phyloP scores from a whole-genome alignment of 2,888 invertebrate species.

The Ferdinandea cuprea region DNA sequence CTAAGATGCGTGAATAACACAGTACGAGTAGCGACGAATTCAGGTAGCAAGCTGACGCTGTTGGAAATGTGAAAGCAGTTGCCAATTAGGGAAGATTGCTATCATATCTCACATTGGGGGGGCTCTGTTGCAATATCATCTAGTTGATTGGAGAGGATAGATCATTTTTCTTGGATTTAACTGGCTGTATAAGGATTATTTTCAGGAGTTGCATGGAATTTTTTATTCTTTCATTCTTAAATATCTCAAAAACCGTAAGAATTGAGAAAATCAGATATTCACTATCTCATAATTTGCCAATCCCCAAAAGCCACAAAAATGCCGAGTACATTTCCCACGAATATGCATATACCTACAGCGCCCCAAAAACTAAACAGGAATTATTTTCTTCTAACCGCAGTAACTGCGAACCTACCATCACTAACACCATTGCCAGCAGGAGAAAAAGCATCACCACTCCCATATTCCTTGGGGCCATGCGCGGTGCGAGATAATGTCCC shows the following conservation, averaged over 20 bases:
- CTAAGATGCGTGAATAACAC: neutral
- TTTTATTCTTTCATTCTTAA: too few species aligned
- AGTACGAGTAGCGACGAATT: slow-evolving; percentile 20
- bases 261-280: too few species aligned
- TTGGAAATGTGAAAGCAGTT: slow-evolving; percentile 51
- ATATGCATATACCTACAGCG: neutral
- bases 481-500: too few species aligned
- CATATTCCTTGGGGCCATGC: slow-evolving; percentile 30
- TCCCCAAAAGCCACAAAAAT: slow-evolving; percentile 64
- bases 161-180: neutral
- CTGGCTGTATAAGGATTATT: slow-evolving; percentile 13
- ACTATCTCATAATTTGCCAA: slow-evolving; percentile 18
- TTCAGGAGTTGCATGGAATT: slow-evolving; percentile 41
- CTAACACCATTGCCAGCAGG: too few species aligned
- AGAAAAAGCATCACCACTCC: too few species aligned
- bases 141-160: slow-evolving; percentile 9
- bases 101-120: slow-evolving; percentile 55
- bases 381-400: slow-evolving; percentile 22
- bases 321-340: slow-evolving; percentile 20
- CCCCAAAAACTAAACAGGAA: slow-evolving; percentile 34
- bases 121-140: neutral
- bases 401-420: slow-evolving; percentile 13
- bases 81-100: slow-evolving; percentile 62
- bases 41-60: slow-evolving; percentile 8
- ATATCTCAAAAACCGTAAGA: too few species aligned